These are phyloP conservation scores for Penaeus monodon DNA, from an alignment of 2,888 invertebrate genomes.

Conservation along the genomic window DNA sequence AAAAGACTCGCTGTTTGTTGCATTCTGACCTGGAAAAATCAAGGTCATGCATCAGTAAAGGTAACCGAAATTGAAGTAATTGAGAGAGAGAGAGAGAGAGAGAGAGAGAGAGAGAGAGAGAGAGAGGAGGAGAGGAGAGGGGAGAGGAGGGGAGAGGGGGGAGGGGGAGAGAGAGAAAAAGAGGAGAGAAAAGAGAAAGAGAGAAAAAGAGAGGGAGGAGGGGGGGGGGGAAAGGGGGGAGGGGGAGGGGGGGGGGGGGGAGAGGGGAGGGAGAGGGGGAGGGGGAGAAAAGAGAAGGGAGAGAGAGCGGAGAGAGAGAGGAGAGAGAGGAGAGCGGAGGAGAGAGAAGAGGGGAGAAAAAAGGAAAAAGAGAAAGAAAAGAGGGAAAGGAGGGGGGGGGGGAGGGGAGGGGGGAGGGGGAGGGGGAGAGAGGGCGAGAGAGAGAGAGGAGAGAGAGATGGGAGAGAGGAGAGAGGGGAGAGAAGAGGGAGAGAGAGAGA, in stretches of 20 bases:
- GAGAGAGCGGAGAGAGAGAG: neutral
- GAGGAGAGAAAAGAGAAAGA: too few relatives aligned
- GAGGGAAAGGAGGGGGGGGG: slow-evolving; percentile 3
- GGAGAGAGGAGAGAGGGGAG: neutral
- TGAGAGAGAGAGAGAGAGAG: too few relatives aligned
- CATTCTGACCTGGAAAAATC: slow-evolving; percentile 82
- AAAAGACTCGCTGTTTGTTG: slow-evolving; percentile 91
- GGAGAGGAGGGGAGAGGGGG: neutral
- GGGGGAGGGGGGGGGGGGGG: too few relatives aligned
- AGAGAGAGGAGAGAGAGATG: neutral
- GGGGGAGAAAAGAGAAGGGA: too few relatives aligned
- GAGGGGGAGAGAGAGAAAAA: too few relatives aligned
- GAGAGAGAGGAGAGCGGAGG: neutral
- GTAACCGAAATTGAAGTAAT: neutral
- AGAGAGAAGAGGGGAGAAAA: neutral
- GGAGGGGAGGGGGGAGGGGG: neutral
- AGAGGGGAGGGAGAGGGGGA: too few relatives aligned
- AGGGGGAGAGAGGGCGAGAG: neutral
- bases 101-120: too few relatives aligned
- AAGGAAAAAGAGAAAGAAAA: neutral
- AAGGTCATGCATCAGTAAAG: neutral
- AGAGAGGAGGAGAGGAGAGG: neutral
- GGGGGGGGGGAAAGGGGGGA: neutral
- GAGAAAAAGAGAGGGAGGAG: neutral
- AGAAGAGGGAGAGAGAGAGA: neutral